phyloP scores from a whole-genome alignment of 2,797 vertebrate genomes.

The Cygnus olor region DNA sequence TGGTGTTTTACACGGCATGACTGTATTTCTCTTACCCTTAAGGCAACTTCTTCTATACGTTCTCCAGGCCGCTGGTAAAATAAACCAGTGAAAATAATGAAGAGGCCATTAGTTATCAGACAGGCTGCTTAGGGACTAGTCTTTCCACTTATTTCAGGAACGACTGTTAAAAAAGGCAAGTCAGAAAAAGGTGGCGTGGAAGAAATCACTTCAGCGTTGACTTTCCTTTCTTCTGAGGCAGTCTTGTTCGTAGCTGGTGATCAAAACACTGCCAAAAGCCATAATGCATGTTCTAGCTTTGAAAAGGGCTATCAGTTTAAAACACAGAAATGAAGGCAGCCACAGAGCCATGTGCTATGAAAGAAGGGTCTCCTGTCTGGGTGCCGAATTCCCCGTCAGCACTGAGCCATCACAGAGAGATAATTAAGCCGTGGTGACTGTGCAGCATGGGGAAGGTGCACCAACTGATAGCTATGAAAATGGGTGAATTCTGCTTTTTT shows the following conservation, averaged over 20 bases:
- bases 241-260: background rate
- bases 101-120: background rate
- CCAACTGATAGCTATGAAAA: background rate
- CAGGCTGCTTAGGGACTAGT: background rate
- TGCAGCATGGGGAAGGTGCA: background rate
- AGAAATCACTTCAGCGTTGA: background rate
- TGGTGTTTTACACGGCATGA: background rate
- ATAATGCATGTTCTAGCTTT: background rate
- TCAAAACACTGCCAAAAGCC: background rate
- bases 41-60: background rate
- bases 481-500: background rate
- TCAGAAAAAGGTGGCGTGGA: background rate
- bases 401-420: background rate
- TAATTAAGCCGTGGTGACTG: background rate
- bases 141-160: background rate
- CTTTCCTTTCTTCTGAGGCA: background rate
- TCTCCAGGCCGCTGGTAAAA: background rate
- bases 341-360: fast-evolving
- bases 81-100: background rate
- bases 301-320: background rate
- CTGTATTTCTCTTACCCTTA: background rate
- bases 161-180: background rate
- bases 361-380: background rate
- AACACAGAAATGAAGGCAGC: background rate
- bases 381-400: fast-evolving